phyloP scores from a whole-genome alignment of 1,140 invertebrate species.

The Polypedilum pembai region DNA sequence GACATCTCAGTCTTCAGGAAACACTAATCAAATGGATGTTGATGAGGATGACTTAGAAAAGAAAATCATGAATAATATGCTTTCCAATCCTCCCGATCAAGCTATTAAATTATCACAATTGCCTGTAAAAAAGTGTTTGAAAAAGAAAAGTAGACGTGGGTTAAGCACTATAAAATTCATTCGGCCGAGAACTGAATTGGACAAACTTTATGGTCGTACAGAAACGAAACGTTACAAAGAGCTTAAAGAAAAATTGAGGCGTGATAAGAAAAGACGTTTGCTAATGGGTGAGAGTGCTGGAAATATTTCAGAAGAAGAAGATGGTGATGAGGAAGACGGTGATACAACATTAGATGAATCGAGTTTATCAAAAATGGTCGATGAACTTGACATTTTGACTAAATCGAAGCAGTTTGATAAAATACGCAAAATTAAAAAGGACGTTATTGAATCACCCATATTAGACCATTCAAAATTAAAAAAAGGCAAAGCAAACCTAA shows the following conservation, averaged over 20 bases:
- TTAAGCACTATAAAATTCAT: conserved; percentile 13
- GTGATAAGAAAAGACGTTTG: conserved; percentile 49
- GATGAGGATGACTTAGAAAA: conserved; percentile 5
- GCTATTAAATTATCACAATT: conserved; percentile 13
- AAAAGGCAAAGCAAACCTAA: conserved; percentile 32
- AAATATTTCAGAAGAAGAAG: neutral
- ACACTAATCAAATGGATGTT: neutral
- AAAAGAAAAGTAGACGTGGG: conserved; percentile 14
- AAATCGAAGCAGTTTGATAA: conserved; percentile 31
- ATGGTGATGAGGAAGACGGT: conserved; percentile 31
- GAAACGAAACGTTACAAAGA: conserved; percentile 61
- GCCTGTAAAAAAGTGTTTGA: conserved; percentile 32
- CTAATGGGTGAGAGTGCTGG: neutral
- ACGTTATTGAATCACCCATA: conserved; percentile 33
- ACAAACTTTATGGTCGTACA: conserved; percentile 59
- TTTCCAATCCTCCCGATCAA: neutral
- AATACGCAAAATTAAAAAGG: conserved; percentile 30
- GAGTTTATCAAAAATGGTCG: conserved; percentile 36
- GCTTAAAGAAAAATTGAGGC: conserved; percentile 67
- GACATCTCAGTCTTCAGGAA: neutral
- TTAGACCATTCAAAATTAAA: conserved; percentile 31
- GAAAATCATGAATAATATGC: conserved; percentile 21
- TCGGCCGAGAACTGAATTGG: conserved; percentile 62
- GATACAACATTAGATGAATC: conserved; percentile 27
- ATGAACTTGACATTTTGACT: conserved; percentile 36